A percentile compares a stretch with the other conserved stretches of the same genome.
Evolutionary conservation across 2,888 invertebrate genomes (phyloP).

Genomic region (Ormyrus thymus): DNA sequence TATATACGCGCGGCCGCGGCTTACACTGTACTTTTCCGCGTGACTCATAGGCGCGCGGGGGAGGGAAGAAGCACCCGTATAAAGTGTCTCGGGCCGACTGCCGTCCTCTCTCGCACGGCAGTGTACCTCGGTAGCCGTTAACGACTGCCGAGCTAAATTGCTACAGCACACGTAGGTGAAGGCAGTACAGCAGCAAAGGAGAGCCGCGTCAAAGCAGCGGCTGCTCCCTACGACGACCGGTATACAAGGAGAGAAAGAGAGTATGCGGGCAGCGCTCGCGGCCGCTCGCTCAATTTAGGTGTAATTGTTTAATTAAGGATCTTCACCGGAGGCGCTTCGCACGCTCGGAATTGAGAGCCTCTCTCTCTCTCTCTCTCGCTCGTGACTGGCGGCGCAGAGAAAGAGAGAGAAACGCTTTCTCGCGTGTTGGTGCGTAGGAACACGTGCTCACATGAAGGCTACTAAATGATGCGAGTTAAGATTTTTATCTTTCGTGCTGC

Average conservation of each 20-base stretch:
- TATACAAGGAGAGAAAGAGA: slow-evolving; percentile 8
- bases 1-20: too few relatives aligned
- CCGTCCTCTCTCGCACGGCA: background rate
- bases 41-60: too few relatives aligned
- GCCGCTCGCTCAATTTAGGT: slow-evolving; percentile 68
- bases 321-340: slow-evolving; percentile 62
- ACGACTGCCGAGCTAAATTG: slow-evolving; percentile 17
- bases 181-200: slow-evolving; percentile 39
- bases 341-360: slow-evolving; percentile 34
- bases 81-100: slow-evolving; percentile 1
- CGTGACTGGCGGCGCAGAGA: background rate
- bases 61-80: background rate
- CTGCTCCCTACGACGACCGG: background rate
- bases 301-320: slow-evolving; percentile 72
- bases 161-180: slow-evolving; percentile 34
- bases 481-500: slow-evolving; percentile 46
- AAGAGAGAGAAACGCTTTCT: slow-evolving; percentile 2
- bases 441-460: slow-evolving; percentile 9
- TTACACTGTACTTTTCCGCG: too few relatives aligned
- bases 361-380: slow-evolving; percentile 10
- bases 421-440: background rate
- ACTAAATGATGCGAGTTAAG: slow-evolving; percentile 46
- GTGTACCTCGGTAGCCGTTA: background rate
- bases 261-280: slow-evolving; percentile 51
- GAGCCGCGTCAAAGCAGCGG: background rate